These are phyloP conservation scores for Protophormia terraenovae DNA, from an alignment of 2,888 invertebrate species.

Conservation along the genomic window DNA sequence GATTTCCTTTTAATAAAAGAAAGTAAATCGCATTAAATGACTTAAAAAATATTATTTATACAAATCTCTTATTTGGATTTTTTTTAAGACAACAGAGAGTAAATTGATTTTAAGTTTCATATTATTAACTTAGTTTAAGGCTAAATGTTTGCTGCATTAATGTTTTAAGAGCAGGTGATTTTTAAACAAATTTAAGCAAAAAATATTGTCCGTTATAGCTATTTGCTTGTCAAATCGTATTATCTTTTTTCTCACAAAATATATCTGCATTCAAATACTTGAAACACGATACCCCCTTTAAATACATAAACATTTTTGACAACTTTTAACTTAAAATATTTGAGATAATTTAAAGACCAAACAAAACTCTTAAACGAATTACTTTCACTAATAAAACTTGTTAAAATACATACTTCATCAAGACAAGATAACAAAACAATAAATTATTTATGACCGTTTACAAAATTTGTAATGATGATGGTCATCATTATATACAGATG, in stretches of 20 bases:
- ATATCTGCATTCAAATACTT: not conserved
- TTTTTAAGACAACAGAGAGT: not conserved
- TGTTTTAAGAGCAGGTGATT: not conserved
- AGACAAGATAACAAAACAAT: not conserved
- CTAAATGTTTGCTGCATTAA: not conserved
- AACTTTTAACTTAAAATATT: not conserved
- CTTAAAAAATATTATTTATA: no score
- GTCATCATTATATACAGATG: not conserved
- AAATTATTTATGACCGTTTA: slow-evolving; percentile 3
- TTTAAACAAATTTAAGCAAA: not conserved
- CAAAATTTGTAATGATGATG: not conserved
- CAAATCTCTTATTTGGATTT: no score
- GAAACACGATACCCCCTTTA: not conserved
- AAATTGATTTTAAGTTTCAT: not conserved
- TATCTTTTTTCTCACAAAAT: not conserved
- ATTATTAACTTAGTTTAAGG: not conserved
- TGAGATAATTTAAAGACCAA: slow-evolving; percentile 10
- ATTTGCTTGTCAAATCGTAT: not conserved
- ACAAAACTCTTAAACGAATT: not conserved
- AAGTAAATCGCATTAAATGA: no score
- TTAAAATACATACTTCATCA: not conserved
- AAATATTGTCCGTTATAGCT: no score
- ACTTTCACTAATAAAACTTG: slow-evolving; percentile 46
- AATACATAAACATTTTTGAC: not conserved
- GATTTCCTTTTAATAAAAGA: no score